Conservation (phyloP, 2,888 invertebrate genomes). For the Galerucella nymphaeae region DNA sequence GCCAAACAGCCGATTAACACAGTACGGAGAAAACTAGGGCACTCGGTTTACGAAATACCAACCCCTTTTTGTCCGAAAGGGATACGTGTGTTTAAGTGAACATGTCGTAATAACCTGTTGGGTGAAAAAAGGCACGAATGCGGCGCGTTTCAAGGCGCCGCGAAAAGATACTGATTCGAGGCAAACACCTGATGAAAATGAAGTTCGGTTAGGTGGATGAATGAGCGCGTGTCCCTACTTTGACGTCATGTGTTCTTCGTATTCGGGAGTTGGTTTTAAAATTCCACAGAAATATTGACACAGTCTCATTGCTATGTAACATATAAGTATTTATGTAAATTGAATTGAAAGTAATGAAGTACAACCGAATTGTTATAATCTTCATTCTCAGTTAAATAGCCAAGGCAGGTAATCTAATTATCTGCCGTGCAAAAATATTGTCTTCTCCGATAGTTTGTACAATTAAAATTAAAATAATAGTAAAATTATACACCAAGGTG, state of each 20-base stretch:
- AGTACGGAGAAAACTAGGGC: background rate
- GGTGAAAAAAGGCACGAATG: slow-evolving; percentile 40
- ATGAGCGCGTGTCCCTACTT: slow-evolving; percentile 18
- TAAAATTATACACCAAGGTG: too few species aligned
- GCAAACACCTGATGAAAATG: slow-evolving; percentile 7
- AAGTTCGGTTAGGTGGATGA: slow-evolving; percentile 2
- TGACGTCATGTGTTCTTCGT: slow-evolving; percentile 9
- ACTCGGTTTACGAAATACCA: slow-evolving; percentile 14
- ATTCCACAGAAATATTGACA: too few species aligned
- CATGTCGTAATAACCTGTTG: slow-evolving; percentile 51
- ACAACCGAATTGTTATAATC: too few species aligned
- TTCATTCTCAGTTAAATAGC: too few species aligned
- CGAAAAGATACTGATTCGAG: slow-evolving; percentile 44
- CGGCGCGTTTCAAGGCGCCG: slow-evolving; percentile 48
- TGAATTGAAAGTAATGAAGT: too few species aligned
- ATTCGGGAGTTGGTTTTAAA: background rate
- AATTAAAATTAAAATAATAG: too few species aligned
- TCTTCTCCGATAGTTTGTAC: too few species aligned
- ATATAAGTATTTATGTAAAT: too few species aligned
- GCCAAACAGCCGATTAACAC: background rate
- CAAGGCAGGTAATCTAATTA: too few species aligned
- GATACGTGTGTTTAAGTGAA: slow-evolving; percentile 46
- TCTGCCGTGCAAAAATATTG: too few species aligned
- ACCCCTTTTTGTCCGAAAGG: slow-evolving; percentile 45
- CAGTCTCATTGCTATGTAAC: too few species aligned